Base-by-base conservation (phyloP, 2,113 vertebrate genomes). In the Stigmatopora argus region DNA sequence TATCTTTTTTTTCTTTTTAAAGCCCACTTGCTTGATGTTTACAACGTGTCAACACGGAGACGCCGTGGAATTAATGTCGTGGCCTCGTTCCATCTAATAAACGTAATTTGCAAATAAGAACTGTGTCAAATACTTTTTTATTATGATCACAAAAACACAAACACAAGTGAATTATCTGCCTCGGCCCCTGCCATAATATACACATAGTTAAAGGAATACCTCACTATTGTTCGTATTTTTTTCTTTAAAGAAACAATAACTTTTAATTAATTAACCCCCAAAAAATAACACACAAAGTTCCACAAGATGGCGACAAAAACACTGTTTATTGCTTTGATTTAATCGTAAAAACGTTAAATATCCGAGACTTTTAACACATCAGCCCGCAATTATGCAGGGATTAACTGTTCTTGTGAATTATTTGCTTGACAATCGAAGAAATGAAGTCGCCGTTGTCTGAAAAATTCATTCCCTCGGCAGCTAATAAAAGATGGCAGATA, bases 401-500 rank as follows among this genome's bases (percentile, higher is more conserved):
- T 53, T 53, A 3, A 23, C 19, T 23, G 19, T 13, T 23, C 18
- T 18, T 61, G 15, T 61, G 59, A 61, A 61, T 61, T 44, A 47
- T 63, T 47, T 46, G 57, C 64, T 65, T 59, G 45, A 61, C 68
- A 75, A 51, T 79, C 21, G 60, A 74, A 73, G 70, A 74, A 75
- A 78, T 78, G 65, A 71, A 82, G 76, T 60, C 73, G 67, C 77
- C 77, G 78, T 71, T 82, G 77, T 84, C 75, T 59, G 72, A 77
- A 75, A 76, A 76, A 70, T 64, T 87, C 83, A 79, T 77, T 70
- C 78, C 73, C 80, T 81, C 80, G 84, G 80, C 80, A 83, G 84
- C 77, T 86, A 84, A 88, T 85, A 87, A 87, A 89, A 87, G 88
- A 89, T 88, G 76, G 67, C 71, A 87, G 86, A 89, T 88, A 87